These are phyloP conservation scores for Cinara cedri DNA, from an alignment of 2,888 invertebrate genomes.

Conservation along the genomic window DNA sequence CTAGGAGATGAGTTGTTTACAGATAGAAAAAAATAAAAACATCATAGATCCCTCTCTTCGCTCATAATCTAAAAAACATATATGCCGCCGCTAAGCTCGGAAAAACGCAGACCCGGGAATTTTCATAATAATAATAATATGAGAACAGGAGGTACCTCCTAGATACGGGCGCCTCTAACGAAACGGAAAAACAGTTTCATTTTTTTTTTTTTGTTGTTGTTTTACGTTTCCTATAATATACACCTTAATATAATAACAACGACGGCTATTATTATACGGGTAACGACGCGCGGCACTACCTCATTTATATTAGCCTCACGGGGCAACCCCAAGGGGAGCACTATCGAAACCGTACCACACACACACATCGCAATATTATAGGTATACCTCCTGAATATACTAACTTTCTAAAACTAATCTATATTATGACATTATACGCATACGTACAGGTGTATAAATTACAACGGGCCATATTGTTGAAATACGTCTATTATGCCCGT, in stretches of 20 bases:
- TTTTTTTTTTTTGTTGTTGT: too few species aligned
- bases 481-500: conserved; percentile 33
- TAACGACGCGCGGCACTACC: neutral
- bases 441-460: neutral
- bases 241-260: too few species aligned
- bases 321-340: conserved; percentile 53
- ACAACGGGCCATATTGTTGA: conserved; percentile 32
- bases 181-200: conserved; percentile 33
- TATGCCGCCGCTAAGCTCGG: neutral
- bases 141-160: too few species aligned
- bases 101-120: conserved; percentile 3
- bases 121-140: neutral
- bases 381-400: too few species aligned
- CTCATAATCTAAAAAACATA: too few species aligned
- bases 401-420: conserved; percentile 57
- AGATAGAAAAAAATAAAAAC: too few species aligned
- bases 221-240: too few species aligned
- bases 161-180: too few species aligned
- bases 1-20: too few species aligned
- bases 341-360: conserved; percentile 32
- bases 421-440: conserved; percentile 50
- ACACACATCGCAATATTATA: too few species aligned
- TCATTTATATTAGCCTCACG: conserved; percentile 34
- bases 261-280: too few species aligned
- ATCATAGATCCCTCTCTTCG: too few species aligned